Conservation (phyloP, 2,113 vertebrate genomes). For the Turnix velox region DNA sequence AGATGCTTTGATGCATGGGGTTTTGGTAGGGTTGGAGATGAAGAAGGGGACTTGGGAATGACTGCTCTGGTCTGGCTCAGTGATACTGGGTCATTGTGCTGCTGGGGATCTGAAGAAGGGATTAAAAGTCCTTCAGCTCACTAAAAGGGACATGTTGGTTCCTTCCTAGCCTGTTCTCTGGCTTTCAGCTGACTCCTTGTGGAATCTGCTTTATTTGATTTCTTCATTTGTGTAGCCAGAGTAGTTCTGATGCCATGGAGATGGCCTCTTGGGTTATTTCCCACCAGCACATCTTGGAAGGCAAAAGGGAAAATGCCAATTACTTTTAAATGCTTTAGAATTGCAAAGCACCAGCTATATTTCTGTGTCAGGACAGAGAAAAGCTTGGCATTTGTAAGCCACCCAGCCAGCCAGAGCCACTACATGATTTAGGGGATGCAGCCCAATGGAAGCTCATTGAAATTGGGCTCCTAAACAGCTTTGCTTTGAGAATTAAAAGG, state of each 20-base stretch:
- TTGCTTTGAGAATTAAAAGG: neutral
- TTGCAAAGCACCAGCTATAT: neutral
- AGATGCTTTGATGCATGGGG: neutral
- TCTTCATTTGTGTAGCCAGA: neutral
- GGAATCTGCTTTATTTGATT: neutral
- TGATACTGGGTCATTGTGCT: neutral
- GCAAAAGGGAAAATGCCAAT: neutral
- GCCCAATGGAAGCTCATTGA: neutral
- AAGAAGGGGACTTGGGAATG: neutral
- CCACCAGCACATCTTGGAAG: neutral
- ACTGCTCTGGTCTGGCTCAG: neutral
- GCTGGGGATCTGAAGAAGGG: neutral
- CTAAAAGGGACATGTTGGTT: neutral
- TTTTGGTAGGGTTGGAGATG: neutral
- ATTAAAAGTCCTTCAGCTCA: neutral
- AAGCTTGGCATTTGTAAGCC: neutral
- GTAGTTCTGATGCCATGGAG: neutral
- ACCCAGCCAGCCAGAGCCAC: neutral
- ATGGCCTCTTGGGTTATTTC: neutral
- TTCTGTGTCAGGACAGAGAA: neutral
- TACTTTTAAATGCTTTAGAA: neutral
- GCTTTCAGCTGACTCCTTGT: neutral
- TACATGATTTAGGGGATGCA: neutral
- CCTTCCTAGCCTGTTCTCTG: neutral
- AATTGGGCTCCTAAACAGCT: neutral